A percentile compares a stretch with the other conserved stretches of the same genome.
Conservation (phyloP, 2,888 invertebrate genomes). For the Chouioia cunea region DNA sequence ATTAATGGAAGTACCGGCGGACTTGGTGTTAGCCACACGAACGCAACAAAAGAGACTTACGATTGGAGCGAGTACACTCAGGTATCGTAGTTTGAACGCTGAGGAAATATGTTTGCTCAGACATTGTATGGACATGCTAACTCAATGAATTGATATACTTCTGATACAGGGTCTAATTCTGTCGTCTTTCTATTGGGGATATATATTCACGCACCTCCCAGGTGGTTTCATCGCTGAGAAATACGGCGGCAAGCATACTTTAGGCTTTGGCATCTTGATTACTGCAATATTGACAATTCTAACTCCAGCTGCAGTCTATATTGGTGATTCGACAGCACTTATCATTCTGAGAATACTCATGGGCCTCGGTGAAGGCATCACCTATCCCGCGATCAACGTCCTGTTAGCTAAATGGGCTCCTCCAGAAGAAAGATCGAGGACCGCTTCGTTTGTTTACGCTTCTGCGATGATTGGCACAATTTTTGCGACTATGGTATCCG, state of each 20-base stretch:
- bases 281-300: conserved; percentile 87
- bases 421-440: conserved; percentile 75
- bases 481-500: conserved; percentile 75
- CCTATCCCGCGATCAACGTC: conserved; percentile 86
- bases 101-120: conserved; percentile 40
- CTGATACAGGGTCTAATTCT: conserved; percentile 79
- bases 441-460: conserved; percentile 84
- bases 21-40: not conserved
- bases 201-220: conserved; percentile 85
- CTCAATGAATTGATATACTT: not conserved
- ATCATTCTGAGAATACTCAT: conserved; percentile 72
- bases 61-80: conserved; percentile 39
- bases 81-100: too few relatives aligned
- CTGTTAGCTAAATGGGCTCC: conserved; percentile 87
- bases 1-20: not conserved
- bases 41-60: conserved; percentile 24
- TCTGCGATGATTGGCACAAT: conserved; percentile 78
- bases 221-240: conserved; percentile 84
- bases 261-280: conserved; percentile 82
- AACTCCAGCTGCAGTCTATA: conserved; percentile 80
- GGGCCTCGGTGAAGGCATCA: too few relatives aligned
- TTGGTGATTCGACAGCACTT: conserved; percentile 77
- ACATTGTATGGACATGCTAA: too few relatives aligned
- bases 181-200: conserved; percentile 88
- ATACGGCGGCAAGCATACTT: conserved; percentile 71